Evolutionary conservation across 1,140 invertebrate species (phyloP).

Genomic region (Daktulosphaira vitifoliae): DNA sequence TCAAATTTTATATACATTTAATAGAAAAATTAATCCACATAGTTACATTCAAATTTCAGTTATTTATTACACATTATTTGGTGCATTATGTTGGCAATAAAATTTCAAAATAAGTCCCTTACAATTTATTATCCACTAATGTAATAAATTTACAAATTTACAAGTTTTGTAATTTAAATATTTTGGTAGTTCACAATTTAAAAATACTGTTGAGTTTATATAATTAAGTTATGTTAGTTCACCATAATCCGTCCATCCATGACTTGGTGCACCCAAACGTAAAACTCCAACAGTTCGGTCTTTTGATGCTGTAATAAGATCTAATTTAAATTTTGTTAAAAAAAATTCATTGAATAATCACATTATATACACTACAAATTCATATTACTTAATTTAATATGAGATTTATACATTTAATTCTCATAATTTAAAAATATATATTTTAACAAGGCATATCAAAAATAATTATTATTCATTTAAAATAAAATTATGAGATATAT

Average conservation of each 20-base stretch:
- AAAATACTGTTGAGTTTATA: too few species aligned
- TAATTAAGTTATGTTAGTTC: conserved; percentile 44
- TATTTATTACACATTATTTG: conserved; percentile 27
- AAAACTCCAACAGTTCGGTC: conserved; percentile 49
- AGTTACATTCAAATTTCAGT: not conserved
- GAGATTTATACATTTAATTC: too few species aligned
- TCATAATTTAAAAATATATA: too few species aligned
- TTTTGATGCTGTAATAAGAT: conserved; percentile 49
- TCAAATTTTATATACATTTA: too few species aligned
- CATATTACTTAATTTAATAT: too few species aligned
- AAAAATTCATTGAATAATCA: conserved; percentile 13
- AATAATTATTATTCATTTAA: too few species aligned
- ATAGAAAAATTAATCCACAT: not conserved
- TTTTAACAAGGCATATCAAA: too few species aligned
- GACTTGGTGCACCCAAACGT: conserved; percentile 47
- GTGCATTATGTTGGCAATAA: conserved; percentile 15
- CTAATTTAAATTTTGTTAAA: conserved; percentile 40
- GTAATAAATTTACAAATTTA: conserved; percentile 21
- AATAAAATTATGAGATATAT: too few species aligned
- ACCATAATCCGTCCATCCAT: conserved; percentile 48
- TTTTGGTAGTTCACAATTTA: not conserved
- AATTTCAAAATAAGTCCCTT: not conserved
- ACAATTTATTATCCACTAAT: not conserved
- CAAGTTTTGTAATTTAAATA: not conserved
- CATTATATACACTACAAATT: too few species aligned